Conservation (phyloP, 1,140 invertebrate genomes). For the Drosophila novamexicana region DNA sequence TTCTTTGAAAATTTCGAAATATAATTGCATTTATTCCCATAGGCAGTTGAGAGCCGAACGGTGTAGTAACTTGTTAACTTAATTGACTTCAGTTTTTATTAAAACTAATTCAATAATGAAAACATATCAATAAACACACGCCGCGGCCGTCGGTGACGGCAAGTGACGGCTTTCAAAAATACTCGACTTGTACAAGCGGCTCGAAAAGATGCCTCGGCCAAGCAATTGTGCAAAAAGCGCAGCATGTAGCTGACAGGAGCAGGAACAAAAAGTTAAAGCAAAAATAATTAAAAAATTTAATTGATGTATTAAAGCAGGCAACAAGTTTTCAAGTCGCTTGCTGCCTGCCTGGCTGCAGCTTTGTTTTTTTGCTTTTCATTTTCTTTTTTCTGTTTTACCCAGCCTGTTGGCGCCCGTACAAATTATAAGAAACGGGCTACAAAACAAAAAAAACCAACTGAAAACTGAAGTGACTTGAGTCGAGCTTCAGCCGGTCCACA, state of each 20-base stretch:
- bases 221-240: slow-evolving; percentile 50
- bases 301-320: slow-evolving; percentile 81
- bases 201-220: slow-evolving; percentile 35
- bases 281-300: slow-evolving; percentile 82
- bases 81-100: slow-evolving; percentile 48
- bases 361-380: slow-evolving; percentile 47
- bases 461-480: slow-evolving; percentile 10
- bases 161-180: slow-evolving; percentile 75
- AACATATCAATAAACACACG: slow-evolving; percentile 79
- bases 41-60: slow-evolving; percentile 4
- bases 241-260: slow-evolving; percentile 76
- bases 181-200: slow-evolving; percentile 44
- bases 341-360: slow-evolving; percentile 29
- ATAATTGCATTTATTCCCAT: slow-evolving; percentile 48
- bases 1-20: slow-evolving; percentile 11
- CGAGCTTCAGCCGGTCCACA: slow-evolving; percentile 20
- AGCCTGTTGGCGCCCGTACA: slow-evolving; percentile 40
- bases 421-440: slow-evolving; percentile 14
- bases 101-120: slow-evolving; percentile 79
- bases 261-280: slow-evolving; percentile 72
- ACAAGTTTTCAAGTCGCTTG: slow-evolving; percentile 62
- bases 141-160: slow-evolving; percentile 49
- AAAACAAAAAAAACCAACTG: slow-evolving; percentile 14
- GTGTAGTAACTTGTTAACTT: slow-evolving; percentile 47
- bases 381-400: slow-evolving; percentile 3